Base-by-base conservation (phyloP, 2,113 vertebrate genomes). In the Strigops habroptila region DNA sequence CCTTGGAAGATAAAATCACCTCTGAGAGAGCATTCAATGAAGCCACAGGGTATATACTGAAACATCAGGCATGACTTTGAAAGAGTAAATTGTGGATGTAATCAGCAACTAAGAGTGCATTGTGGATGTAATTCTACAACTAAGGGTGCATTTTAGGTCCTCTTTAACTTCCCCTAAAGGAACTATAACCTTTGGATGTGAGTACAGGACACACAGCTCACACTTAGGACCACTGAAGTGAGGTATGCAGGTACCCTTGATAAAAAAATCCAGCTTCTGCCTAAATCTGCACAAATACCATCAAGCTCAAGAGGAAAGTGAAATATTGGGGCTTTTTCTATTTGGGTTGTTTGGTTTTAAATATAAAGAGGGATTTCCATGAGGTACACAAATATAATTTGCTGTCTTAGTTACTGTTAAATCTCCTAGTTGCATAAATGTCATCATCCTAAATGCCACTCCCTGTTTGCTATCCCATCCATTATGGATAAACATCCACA, bases 251-350 rank as follows among this genome's bases (percentile, higher is more conserved):
- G 25, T 16, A 55, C 4, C 14, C 9, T 35, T 9, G 3, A 37
- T 52, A 73, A 71, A 92, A 92, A 51, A 39, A 22, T 11, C 35
- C 59, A 71, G 41, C 12, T 76, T 91, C 55, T 73, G 22, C 67
- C 49, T 68, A 30, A 4, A 48, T 27, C 17, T 90, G 41, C 14
- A 35, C 48, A 44, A 55, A 53, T 5, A 12, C 5, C 35, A 41
- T 2, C 37, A n/a, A 30, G 39, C 24, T 53, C 27, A 63, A 64
- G 14, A 43, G 37, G 16, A 62, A 57, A 17, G 59, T 37, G 52
- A 48, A 59, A 79, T 10, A 9, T 28, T 46, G 28, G 7, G 12
- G 0, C 0, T 27, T 14, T 44, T 25, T 25, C 22, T 24, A 4
- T 59, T 57, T 35, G 57, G 14, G 33, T 35, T 59, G 33, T 7